phyloP scores from a whole-genome alignment of 1,140 invertebrate genomes.

The Druon quercuslanigerum region DNA sequence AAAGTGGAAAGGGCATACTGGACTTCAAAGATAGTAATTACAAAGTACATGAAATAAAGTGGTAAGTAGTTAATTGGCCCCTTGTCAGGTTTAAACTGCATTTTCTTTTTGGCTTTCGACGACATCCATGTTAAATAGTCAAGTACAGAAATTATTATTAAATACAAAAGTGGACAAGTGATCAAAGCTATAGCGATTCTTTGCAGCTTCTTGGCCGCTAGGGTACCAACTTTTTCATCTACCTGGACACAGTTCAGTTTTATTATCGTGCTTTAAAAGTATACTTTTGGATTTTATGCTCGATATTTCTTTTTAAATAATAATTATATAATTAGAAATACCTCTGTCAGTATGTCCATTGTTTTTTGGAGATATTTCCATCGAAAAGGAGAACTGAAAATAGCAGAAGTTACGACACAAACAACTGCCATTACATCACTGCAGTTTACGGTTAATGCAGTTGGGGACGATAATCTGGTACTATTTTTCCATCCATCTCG shows the following conservation, averaged over 20 bases:
- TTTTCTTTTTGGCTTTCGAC: constrained; percentile 51
- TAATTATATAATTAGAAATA: constrained; percentile 36
- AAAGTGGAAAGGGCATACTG: constrained; percentile 67
- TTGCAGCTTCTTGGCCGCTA: constrained; percentile 55
- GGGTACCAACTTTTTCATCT: constrained; percentile 61
- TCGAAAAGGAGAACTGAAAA: constrained; percentile 60
- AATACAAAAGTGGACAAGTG: constrained; percentile 46
- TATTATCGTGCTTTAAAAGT: background rate
- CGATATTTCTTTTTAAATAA: no score
- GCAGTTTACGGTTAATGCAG: constrained; percentile 65
- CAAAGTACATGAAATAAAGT: constrained; percentile 69
- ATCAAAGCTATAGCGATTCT: constrained; percentile 54
- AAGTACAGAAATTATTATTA: constrained; percentile 55
- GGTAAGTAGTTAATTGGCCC: constrained; percentile 70
- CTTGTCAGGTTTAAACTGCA: constrained; percentile 51
- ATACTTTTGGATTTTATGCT: background rate
- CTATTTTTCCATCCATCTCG: constrained; percentile 69
- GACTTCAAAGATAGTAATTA: constrained; percentile 65
- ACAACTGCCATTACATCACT: constrained; percentile 66
- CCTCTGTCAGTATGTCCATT: constrained; percentile 65
- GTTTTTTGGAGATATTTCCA: constrained; percentile 64
- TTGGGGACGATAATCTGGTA: constrained; percentile 67
- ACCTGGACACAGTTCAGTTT: constrained; percentile 52
- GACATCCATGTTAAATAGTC: constrained; percentile 64
- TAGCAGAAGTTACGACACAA: constrained; percentile 52